Percentiles rank a stretch among this genome's conserved stretches.
phyloP scores from a whole-genome alignment of 1,140 invertebrate species.

The Condylostylus longicornis region DNA sequence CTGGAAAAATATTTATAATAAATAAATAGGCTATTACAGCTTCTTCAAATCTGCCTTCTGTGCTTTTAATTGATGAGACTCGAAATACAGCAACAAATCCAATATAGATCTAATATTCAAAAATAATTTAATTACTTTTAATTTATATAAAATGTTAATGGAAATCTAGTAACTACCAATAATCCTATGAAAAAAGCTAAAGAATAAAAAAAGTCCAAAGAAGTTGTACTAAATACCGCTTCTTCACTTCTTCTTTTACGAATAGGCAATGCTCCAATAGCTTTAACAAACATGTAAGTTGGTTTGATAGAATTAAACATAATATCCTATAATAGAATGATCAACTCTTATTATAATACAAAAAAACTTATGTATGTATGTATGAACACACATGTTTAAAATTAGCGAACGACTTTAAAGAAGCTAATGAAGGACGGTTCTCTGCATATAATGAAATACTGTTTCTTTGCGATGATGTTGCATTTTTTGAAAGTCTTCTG shows the following conservation, averaged over 20 bases:
- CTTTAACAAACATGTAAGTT: slow-evolving; percentile 37
- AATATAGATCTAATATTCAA: slow-evolving; percentile 32
- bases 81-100: slow-evolving; percentile 42
- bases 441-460: too few species aligned
- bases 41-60: slow-evolving; percentile 49
- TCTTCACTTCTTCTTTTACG: slow-evolving; percentile 32
- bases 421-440: too few species aligned
- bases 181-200: slow-evolving; percentile 35
- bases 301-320: slow-evolving; percentile 43
- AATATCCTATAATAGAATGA: slow-evolving; percentile 34
- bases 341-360: too few species aligned
- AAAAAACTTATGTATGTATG: too few species aligned
- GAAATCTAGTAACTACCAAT: slow-evolving; percentile 13
- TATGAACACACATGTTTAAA: too few species aligned
- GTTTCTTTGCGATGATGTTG: too few species aligned
- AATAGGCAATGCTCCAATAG: slow-evolving; percentile 43
- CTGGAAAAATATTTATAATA: slow-evolving; percentile 46
- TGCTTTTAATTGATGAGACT: slow-evolving; percentile 40
- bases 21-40: slow-evolving; percentile 53
- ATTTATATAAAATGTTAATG: background rate
- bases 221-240: slow-evolving; percentile 34
- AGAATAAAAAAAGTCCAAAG: slow-evolving; percentile 40
- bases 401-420: too few species aligned
- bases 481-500: too few species aligned
- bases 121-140: slow-evolving; percentile 1